Conservation (phyloP, 2,888 invertebrate genomes). For the Gonocerus acuteangulatus region DNA sequence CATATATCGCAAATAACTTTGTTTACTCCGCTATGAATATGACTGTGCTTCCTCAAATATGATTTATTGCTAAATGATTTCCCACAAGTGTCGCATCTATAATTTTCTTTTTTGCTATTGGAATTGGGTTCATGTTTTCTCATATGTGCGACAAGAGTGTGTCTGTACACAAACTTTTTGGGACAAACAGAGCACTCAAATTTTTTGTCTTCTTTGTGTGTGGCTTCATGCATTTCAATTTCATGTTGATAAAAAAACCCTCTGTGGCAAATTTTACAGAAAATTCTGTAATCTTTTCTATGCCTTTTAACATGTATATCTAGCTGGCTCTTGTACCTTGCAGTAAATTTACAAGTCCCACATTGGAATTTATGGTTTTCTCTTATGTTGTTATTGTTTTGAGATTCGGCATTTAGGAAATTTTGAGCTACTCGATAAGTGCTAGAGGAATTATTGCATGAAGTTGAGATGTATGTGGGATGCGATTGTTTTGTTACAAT, state of each 20-base stretch:
- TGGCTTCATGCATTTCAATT: constrained; percentile 53
- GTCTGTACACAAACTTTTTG: constrained; percentile 44
- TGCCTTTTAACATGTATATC: constrained; percentile 50
- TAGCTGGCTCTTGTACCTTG: constrained; percentile 13
- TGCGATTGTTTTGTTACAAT: too few relatives aligned
- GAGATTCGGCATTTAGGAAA: too few relatives aligned
- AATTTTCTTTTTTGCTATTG: constrained; percentile 16
- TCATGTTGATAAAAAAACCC: constrained; percentile 43
- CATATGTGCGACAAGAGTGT: constrained; percentile 43
- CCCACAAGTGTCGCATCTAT: constrained; percentile 48
- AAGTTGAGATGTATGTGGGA: too few relatives aligned
- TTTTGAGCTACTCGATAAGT: too few relatives aligned
- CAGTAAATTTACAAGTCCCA: constrained; percentile 2
- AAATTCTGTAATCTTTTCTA: constrained; percentile 47
- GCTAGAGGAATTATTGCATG: too few relatives aligned
- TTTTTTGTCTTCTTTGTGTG: constrained; percentile 40
- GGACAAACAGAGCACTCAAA: constrained; percentile 42
- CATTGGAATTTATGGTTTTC: neutral
- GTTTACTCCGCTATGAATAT: constrained; percentile 51
- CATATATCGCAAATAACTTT: constrained; percentile 48
- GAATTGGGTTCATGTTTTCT: constrained; percentile 23
- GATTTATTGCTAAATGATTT: constrained; percentile 43
- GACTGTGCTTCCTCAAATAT: constrained; percentile 49
- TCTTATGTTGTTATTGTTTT: too few relatives aligned
- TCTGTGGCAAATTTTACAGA: constrained; percentile 43